phyloP scores from a whole-genome alignment of 2,113 vertebrate species.

The Hystrix cristata region DNA sequence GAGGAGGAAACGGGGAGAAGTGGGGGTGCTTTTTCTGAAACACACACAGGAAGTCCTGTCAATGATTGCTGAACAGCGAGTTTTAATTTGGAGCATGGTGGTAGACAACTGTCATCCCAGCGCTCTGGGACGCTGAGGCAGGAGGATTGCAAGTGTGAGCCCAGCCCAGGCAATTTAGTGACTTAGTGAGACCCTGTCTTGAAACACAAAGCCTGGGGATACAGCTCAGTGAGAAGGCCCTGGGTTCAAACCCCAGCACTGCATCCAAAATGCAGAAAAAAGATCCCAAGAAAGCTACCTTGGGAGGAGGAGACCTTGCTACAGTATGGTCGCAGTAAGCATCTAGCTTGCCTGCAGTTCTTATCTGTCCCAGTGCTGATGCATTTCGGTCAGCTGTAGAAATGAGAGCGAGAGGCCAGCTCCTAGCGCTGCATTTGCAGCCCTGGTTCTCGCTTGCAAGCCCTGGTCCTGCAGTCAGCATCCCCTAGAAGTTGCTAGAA shows the following conservation, averaged over 20 bases:
- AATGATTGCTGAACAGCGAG: not conserved
- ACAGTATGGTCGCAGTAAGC: accelerated
- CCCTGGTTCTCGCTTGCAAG: not conserved
- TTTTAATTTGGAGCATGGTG: not conserved
- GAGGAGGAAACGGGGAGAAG: not conserved
- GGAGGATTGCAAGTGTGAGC: not conserved
- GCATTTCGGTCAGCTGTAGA: not conserved
- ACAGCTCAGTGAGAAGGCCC: not conserved
- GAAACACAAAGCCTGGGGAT: not conserved
- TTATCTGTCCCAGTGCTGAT: accelerated
- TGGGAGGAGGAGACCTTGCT: accelerated
- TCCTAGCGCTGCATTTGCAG: not conserved
- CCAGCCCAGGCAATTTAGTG: not conserved
- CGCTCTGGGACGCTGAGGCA: not conserved
- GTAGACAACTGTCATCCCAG: not conserved
- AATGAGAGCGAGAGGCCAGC: not conserved
- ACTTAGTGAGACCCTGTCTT: not conserved
- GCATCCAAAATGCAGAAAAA: not conserved
- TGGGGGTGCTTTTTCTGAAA: not conserved
- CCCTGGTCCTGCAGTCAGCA: not conserved
- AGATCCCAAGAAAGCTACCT: not conserved
- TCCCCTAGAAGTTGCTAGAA: not conserved
- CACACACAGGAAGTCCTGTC: not conserved
- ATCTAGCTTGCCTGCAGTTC: not conserved
- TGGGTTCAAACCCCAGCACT: not conserved